A percentile compares a stretch with the other conserved stretches of the same genome.
Conservation (phyloP, 1,140 invertebrate genomes). For the Scaptomyza pallida region DNA sequence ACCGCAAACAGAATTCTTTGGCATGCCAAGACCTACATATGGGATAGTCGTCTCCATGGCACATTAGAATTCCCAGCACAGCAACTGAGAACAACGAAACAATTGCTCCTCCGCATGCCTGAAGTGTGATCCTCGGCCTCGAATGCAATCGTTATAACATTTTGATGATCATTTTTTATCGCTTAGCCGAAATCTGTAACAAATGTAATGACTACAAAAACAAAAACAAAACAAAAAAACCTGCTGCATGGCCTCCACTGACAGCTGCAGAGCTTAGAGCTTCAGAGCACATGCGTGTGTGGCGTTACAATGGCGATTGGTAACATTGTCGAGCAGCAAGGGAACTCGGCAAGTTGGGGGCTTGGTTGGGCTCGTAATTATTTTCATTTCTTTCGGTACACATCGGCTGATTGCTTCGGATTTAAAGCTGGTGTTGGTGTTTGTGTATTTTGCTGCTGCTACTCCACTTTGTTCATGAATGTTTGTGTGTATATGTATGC, state of each 20-base stretch:
- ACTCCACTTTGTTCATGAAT: constrained; percentile 68
- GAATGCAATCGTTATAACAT: constrained; percentile 60
- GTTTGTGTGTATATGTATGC: constrained; percentile 43
- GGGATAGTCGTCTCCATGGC: background rate
- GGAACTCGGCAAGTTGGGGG: constrained; percentile 18
- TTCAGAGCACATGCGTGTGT: constrained; percentile 32
- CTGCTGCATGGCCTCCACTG: constrained; percentile 51
- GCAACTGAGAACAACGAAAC: constrained; percentile 4
- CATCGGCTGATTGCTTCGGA: constrained; percentile 6
- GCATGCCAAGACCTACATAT: constrained; percentile 39
- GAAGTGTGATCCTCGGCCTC: constrained; percentile 18
- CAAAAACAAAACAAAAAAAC: constrained; percentile 36
- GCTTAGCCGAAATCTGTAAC: constrained; percentile 74
- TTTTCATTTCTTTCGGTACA: constrained; percentile 62
- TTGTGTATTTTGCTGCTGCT: constrained; percentile 18
- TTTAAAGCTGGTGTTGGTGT: constrained; percentile 6
- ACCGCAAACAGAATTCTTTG: constrained; percentile 28
- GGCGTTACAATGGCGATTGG: constrained; percentile 25
- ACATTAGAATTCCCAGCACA: constrained; percentile 43
- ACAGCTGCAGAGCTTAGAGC: constrained; percentile 11
- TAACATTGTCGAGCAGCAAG: constrained; percentile 7
- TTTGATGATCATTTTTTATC: constrained; percentile 73
- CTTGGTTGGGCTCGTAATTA: constrained; percentile 53
- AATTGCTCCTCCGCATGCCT: constrained; percentile 21
- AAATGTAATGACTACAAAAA: constrained; percentile 46